Conservation (phyloP, 2,113 vertebrate species). For the Eidolon helvum region DNA sequence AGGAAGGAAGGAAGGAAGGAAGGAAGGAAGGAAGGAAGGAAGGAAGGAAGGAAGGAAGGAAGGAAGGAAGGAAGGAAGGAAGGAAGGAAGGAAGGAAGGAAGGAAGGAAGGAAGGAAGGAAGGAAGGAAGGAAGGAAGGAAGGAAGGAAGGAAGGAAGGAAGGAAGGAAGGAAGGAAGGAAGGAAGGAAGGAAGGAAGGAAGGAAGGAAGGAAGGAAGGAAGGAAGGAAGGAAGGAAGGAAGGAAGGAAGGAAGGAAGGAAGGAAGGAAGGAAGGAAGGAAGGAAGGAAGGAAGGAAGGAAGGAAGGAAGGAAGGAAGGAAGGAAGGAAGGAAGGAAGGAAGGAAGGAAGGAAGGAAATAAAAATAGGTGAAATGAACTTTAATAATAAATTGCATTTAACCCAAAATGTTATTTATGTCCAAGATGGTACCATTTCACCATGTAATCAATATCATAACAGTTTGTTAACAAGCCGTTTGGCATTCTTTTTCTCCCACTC, state of each 20-base stretch:
- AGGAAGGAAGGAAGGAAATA: not conserved
- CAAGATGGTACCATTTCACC: not conserved
- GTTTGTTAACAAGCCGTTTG: rapidly evolving
- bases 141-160: not conserved
- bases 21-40: not conserved
- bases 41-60: not conserved
- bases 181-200: not conserved
- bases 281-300: too few species aligned
- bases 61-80: not conserved
- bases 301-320: not conserved
- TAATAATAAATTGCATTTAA: not conserved
- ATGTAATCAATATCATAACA: not conserved
- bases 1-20: not conserved
- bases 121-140: not conserved
- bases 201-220: not conserved
- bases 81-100: not conserved
- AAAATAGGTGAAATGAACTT: not conserved
- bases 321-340: not conserved
- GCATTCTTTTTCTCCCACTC: not conserved
- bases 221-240: not conserved
- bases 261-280: not conserved
- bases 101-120: not conserved
- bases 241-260: not conserved
- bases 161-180: not conserved
- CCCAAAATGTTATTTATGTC: not conserved